These are phyloP conservation scores for Sialis lutaria DNA, from an alignment of 2,888 invertebrate species.

Conservation along the genomic window DNA sequence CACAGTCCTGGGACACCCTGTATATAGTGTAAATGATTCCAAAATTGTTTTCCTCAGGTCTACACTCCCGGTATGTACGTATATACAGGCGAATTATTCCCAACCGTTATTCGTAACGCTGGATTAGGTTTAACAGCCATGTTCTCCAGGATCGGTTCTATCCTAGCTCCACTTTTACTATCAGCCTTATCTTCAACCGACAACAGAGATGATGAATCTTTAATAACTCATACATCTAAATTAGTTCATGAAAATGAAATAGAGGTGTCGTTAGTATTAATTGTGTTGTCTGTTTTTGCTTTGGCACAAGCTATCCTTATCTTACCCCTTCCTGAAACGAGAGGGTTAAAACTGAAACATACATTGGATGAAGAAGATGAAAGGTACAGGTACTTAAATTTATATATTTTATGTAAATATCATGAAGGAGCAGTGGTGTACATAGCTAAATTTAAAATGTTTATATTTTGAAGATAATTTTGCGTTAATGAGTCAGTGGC, in stretches of 20 bases:
- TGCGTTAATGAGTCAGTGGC: no score
- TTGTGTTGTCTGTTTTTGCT: slow-evolving; percentile 18
- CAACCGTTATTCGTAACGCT: slow-evolving; percentile 58
- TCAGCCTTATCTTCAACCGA: not conserved
- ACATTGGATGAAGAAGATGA: slow-evolving; percentile 32
- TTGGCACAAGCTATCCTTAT: slow-evolving; percentile 18
- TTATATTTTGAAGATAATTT: no score
- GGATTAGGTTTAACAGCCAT: slow-evolving; percentile 58
- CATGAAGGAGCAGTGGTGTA: no score
- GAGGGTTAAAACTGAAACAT: slow-evolving; percentile 28
- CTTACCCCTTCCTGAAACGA: slow-evolving; percentile 23
- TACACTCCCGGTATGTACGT: slow-evolving; percentile 44
- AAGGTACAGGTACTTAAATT: not conserved
- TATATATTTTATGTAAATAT: not conserved
- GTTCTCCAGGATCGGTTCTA: slow-evolving; percentile 62
- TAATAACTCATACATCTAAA: not conserved
- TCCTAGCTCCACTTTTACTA: slow-evolving; percentile 27
- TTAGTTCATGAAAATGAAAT: slow-evolving; percentile 6
- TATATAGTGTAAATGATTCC: not conserved
- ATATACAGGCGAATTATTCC: slow-evolving; percentile 61
- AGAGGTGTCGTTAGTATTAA: slow-evolving; percentile 16
- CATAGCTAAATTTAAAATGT: no score
- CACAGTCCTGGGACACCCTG: no score
- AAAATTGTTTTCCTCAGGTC: slow-evolving; percentile 24
- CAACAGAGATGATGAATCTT: not conserved